Evolutionary conservation across 1,140 invertebrate species (phyloP), one percentile per base, ranked within the genome.

Genomic region (Zaprionus camerounensis): DNA sequence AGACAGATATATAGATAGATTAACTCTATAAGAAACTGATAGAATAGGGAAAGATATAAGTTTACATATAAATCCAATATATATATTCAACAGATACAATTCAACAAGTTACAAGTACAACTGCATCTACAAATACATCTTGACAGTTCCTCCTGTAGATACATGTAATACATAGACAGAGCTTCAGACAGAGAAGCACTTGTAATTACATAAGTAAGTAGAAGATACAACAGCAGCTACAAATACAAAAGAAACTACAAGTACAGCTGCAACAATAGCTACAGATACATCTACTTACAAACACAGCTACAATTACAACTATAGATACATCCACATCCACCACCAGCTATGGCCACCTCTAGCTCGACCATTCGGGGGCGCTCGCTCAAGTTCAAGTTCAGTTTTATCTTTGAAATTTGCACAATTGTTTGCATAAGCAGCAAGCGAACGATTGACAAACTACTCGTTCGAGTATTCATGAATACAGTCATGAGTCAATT

Each of bases 341-440:
- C n/a, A 7, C 2, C 41, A 46, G n/a, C n/a, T 46, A 7, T n/a
- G 41, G 0, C n/a, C 7, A 6, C 2, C 41, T n/a, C n/a, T 17
- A 7, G 41, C n/a, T 34, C 31, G 9, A 34, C 41, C 41, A 46
- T 44, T 44, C 17, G n/a, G 41, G n/a, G 1, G 6, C 7, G 1
- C n/a, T 41, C 41, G 41, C n/a, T 46, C 69, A 76, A 70, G 53
- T 80, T 80, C 70, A 86, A 83, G 71, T 78, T 66, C 59, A 24
- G 38, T 67, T 56, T n/a, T 46, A 55, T 61, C 22, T 73, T 81
- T 66, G 78, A 72, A 81, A 85, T 70, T 70, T 65, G 26, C 56
- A 61, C 55, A 58, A 59, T 17, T 69, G 70, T 81, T 88, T 90
- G 86, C 81, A 82, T 82, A 90, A 85, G 85, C 71, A 56, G 31